Conservation (phyloP, 2,888 invertebrate species). For the Acleris emargana region DNA sequence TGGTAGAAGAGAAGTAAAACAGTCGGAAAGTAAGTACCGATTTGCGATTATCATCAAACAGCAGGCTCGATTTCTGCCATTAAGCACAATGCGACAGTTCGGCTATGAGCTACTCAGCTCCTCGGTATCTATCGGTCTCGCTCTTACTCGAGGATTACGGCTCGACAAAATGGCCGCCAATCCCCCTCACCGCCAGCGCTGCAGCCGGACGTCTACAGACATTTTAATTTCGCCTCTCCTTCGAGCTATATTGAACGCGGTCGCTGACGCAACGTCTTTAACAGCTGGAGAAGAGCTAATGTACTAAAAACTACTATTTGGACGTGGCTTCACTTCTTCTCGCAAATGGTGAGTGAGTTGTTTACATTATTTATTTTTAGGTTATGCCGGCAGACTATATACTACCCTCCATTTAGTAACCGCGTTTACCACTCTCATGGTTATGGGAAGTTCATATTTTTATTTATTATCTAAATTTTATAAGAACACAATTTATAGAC, state of each 20-base stretch:
- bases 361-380: slow-evolving; percentile 18
- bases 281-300: slow-evolving; percentile 26
- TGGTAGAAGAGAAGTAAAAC: slow-evolving; percentile 27
- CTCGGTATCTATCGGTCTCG: slow-evolving; percentile 46
- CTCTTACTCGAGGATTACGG: slow-evolving; percentile 57
- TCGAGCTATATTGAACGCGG: slow-evolving; percentile 22
- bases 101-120: background rate
- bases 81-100: slow-evolving; percentile 25
- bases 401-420: slow-evolving; percentile 24
- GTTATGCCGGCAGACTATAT: slow-evolving; percentile 24
- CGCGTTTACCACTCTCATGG: no score
- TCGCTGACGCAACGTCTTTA: slow-evolving; percentile 10
- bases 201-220: slow-evolving; percentile 27
- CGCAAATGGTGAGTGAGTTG: slow-evolving; percentile 27
- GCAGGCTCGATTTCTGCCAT: slow-evolving; percentile 21
- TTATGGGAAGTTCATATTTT: background rate
- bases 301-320: background rate
- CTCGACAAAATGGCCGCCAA: slow-evolving; percentile 70
- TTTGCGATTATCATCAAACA: slow-evolving; percentile 21
- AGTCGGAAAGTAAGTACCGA: slow-evolving; percentile 9
- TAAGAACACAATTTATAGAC: background rate
- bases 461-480: background rate
- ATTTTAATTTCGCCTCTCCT: slow-evolving; percentile 23
- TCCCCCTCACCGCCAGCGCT: slow-evolving; percentile 36
- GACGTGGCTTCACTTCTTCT: background rate